phyloP scores from a whole-genome alignment of 2,113 vertebrate genomes.

The Misgurnus anguillicaudatus region DNA sequence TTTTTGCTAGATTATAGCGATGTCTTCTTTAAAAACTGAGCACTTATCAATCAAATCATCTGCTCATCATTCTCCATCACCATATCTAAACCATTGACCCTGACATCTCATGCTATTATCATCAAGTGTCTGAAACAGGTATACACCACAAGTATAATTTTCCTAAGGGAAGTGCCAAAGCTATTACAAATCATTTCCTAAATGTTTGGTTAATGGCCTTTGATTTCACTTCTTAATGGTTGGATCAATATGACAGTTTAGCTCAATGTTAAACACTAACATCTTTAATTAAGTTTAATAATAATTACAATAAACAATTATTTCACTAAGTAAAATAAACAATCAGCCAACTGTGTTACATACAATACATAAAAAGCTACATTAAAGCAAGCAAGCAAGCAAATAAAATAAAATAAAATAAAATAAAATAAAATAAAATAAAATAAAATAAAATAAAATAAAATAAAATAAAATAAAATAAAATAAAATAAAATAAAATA shows the following conservation, averaged over 20 bases:
- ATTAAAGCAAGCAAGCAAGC: no score
- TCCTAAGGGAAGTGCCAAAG: not conserved
- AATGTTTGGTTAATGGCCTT: slow-evolving; percentile 47
- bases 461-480: no score
- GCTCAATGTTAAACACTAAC: slow-evolving; percentile 15
- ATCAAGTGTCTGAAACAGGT: not conserved
- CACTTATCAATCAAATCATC: no score
- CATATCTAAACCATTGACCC: not conserved
- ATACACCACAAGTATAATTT: not conserved
- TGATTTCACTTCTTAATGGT: slow-evolving; percentile 30
- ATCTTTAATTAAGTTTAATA: not conserved
- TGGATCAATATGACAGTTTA: slow-evolving; percentile 42
- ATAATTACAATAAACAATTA: not conserved
- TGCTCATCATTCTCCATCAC: not conserved
- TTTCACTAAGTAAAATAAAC: not conserved
- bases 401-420: no score
- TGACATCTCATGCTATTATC: not conserved
- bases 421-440: no score
- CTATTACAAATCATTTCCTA: slow-evolving; percentile 23
- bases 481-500: no score
- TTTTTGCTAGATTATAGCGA: not conserved
- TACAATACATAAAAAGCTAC: no score
- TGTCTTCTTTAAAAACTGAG: not conserved
- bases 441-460: no score
- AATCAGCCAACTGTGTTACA: no score